Evolutionary conservation across 2,797 vertebrate species (phyloP).

Genomic region (Coccyzus lansbergi): DNA sequence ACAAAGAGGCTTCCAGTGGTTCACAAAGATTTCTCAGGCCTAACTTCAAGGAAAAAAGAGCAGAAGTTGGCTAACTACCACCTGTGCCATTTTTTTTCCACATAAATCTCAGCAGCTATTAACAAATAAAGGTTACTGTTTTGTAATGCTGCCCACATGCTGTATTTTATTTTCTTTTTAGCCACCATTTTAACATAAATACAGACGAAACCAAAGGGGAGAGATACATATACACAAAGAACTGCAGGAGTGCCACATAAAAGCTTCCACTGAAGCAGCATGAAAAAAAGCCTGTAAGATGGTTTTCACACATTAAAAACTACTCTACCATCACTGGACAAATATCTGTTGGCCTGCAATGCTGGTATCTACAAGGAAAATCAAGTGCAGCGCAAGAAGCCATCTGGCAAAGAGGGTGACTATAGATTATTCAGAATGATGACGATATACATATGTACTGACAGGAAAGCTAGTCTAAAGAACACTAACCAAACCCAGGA

Average conservation of each 20-base stretch:
- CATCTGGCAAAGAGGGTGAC: background rate
- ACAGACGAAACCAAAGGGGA: background rate
- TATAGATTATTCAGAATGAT: background rate
- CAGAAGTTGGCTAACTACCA: background rate
- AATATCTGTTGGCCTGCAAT: background rate
- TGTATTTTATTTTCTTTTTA: background rate
- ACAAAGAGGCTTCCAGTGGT: background rate
- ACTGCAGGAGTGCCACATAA: background rate
- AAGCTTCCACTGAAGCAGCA: background rate
- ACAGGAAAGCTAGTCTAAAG: background rate
- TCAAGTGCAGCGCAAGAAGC: background rate
- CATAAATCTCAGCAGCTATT: background rate
- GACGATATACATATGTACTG: background rate
- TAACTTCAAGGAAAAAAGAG: background rate
- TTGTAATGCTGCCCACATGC: background rate
- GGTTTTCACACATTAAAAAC: background rate
- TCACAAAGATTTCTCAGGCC: background rate
- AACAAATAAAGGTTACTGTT: background rate
- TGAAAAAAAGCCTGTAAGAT: background rate
- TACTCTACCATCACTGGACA: background rate
- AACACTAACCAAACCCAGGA: background rate
- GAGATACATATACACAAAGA: background rate
- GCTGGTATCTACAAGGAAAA: background rate
- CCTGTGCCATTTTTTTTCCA: background rate
- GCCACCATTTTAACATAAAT: background rate